A percentile compares a stretch with the other conserved stretches of the same genome.
phyloP scores from a whole-genome alignment of 2,888 invertebrate genomes.

The Holacanthella duospinosa region DNA sequence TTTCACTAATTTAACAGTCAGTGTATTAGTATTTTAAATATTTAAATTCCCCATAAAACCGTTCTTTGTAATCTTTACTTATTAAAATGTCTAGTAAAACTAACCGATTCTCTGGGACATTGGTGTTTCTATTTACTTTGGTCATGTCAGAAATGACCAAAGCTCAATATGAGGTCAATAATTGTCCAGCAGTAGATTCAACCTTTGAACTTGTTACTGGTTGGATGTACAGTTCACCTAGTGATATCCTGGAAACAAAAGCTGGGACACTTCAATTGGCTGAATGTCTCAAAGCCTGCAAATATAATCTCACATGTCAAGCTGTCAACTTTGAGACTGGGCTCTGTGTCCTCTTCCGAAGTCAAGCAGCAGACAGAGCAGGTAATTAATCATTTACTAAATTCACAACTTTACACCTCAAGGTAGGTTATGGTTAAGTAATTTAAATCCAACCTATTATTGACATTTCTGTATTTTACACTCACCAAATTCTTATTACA shows the following conservation, averaged over 20 bases:
- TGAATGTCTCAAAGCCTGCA: constrained; percentile 41
- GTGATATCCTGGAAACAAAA: constrained; percentile 44
- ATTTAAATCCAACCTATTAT: too few relatives aligned
- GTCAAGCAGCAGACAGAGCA: constrained; percentile 40
- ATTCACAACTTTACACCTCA: too few relatives aligned
- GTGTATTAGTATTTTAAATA: too few relatives aligned
- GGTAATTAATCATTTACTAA: too few relatives aligned
- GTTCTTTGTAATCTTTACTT: too few relatives aligned
- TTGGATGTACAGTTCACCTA: constrained; percentile 41
- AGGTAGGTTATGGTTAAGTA: too few relatives aligned
- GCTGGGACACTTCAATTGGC: constrained; percentile 41
- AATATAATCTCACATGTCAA: constrained; percentile 39
- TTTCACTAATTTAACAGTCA: too few relatives aligned
- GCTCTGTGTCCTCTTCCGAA: constrained; percentile 42
- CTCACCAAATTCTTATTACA: too few relatives aligned
- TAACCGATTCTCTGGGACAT: background rate
- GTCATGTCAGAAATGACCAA: constrained; percentile 4
- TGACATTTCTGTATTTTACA: too few relatives aligned
- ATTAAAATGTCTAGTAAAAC: too few relatives aligned
- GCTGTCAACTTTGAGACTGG: constrained; percentile 44
- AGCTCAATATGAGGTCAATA: constrained; percentile 44
- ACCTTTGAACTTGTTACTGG: constrained; percentile 42
- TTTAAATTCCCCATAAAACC: too few relatives aligned
- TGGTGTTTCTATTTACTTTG: background rate
- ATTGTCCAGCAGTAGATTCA: constrained; percentile 37